Percentiles rank a stretch among this genome's conserved stretches.
These are phyloP conservation scores for Buphagus erythrorhynchus DNA, from an alignment of 2,797 vertebrate species.

Conservation along the genomic window DNA sequence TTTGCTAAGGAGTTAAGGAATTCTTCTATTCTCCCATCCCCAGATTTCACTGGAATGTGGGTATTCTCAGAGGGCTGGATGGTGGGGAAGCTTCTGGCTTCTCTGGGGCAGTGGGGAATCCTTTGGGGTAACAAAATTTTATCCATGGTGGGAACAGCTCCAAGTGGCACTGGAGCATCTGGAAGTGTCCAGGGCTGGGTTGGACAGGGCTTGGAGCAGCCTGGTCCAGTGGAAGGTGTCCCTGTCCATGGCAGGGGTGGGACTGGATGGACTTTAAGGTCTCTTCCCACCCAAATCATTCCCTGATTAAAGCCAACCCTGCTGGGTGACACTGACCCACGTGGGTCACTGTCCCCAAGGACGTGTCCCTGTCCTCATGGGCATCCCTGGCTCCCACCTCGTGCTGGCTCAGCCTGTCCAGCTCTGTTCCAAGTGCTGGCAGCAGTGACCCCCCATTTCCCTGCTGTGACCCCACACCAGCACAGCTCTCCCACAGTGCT, in stretches of 20 bases:
- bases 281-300: neutral
- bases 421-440: neutral
- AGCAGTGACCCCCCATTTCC: neutral
- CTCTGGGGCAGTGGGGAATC: neutral
- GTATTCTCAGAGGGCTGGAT: neutral
- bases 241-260: neutral
- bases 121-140: neutral
- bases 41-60: neutral
- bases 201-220: neutral
- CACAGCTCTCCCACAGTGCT: accelerated
- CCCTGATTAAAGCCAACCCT: neutral
- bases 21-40: neutral
- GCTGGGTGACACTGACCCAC: no score
- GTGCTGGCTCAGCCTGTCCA: neutral
- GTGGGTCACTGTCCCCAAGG: neutral
- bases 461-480: neutral
- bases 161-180: neutral
- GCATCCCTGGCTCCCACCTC: neutral
- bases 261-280: neutral
- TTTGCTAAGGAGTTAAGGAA: neutral
- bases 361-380: neutral
- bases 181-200: neutral
- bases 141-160: neutral
- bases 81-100: neutral
- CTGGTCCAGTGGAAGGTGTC: neutral